These are phyloP conservation scores for Gopherus evgoodei DNA, from an alignment of 2,113 vertebrate species.

Conservation along the genomic window DNA sequence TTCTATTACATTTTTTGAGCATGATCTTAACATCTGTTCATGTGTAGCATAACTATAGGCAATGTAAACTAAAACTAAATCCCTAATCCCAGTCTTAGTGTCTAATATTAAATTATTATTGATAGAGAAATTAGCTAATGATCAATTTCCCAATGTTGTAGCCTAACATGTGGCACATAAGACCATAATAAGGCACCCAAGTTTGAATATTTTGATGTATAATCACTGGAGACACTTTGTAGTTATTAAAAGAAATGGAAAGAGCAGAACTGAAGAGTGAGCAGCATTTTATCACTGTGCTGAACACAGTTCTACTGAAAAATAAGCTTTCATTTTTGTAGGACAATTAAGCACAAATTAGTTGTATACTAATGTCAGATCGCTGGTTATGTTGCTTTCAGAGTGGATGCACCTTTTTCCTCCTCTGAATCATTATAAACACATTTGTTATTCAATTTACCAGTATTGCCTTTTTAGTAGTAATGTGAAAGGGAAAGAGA, in stretches of 20 bases:
- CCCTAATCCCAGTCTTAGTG: neutral
- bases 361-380: neutral
- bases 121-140: neutral
- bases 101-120: neutral
- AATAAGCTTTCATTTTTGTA: fast-evolving
- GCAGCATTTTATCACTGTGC: neutral
- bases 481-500: neutral
- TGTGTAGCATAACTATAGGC: neutral
- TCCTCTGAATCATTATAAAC: constrained; percentile 9
- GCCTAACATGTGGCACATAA: fast-evolving
- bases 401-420: neutral
- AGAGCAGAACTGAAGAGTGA: neutral
- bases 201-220: neutral
- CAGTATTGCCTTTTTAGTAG: neutral
- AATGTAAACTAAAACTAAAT: neutral
- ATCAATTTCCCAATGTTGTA: neutral
- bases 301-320: neutral
- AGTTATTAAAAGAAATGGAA: neutral
- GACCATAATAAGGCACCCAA: neutral
- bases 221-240: neutral
- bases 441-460: constrained; percentile 4
- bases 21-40: neutral
- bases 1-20: neutral
- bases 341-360: neutral
- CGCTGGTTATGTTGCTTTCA: neutral